Evolutionary conservation across 2,797 vertebrate species (phyloP).

Genomic region (Syngnathus acus): DNA sequence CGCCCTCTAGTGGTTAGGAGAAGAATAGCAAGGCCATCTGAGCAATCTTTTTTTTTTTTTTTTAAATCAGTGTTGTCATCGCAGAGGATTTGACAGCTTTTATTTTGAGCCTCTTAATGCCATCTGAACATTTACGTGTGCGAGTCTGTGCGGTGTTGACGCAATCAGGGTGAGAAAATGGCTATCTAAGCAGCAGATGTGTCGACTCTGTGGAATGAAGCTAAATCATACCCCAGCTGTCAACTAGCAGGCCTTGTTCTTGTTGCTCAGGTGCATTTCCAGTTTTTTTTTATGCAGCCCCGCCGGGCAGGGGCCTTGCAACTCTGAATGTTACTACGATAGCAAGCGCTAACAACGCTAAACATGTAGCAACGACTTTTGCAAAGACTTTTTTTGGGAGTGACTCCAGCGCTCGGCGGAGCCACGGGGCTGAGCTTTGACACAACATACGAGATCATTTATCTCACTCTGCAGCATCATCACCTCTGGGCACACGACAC

Average conservation of each 20-base stretch:
- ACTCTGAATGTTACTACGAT: too few species aligned
- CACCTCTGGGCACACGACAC: slow-evolving; percentile 29
- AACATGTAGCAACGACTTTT: not conserved
- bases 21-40: too few species aligned
- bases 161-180: slow-evolving; percentile 2
- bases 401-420: not conserved
- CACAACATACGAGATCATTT: slow-evolving; percentile 40
- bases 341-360: not conserved
- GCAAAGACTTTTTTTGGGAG: too few species aligned
- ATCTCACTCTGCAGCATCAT: slow-evolving; percentile 42
- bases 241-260: too few species aligned
- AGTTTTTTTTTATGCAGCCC: too few species aligned
- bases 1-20: not conserved
- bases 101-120: not conserved
- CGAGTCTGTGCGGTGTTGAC: not conserved
- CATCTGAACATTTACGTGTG: not conserved
- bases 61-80: not conserved
- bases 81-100: not conserved
- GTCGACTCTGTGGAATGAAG: not conserved
- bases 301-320: too few species aligned
- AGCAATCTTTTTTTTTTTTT: not conserved
- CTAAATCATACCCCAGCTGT: too few species aligned
- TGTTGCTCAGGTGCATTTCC: too few species aligned
- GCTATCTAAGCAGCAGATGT: not conserved
- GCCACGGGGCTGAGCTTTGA: not conserved